These are phyloP conservation scores for Drosophila setosimentum DNA, from an alignment of 2,888 invertebrate genomes.

Conservation along the genomic window DNA sequence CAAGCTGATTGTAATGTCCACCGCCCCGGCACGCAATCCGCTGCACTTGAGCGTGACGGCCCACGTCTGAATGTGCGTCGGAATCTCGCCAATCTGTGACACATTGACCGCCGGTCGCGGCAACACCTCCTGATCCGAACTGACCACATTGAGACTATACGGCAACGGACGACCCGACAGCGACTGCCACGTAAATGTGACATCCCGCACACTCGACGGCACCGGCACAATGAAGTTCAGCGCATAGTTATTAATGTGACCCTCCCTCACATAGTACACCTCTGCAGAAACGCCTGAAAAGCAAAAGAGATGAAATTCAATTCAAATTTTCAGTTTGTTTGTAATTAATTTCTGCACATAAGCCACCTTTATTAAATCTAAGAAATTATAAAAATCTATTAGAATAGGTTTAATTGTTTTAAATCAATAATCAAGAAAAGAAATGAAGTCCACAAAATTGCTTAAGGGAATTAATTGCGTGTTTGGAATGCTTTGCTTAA, in stretches of 20 bases:
- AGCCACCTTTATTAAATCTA: neutral
- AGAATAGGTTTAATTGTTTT: neutral
- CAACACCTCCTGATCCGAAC: constrained; percentile 91
- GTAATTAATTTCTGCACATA: neutral
- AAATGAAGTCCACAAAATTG: too few relatives aligned
- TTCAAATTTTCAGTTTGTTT: neutral
- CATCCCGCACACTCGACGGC: constrained; percentile 92
- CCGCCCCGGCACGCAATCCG: constrained; percentile 92
- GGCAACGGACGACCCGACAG: constrained; percentile 92
- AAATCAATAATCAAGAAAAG: neutral
- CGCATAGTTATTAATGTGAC: constrained; percentile 95
- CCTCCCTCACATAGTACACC: constrained; percentile 95
- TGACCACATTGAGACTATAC: constrained; percentile 92
- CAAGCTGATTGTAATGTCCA: constrained; percentile 92
- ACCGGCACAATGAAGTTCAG: constrained; percentile 95
- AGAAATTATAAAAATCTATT: neutral
- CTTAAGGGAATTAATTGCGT: neutral
- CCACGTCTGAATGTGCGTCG: constrained; percentile 92
- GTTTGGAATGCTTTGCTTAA: neutral
- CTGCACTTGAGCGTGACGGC: constrained; percentile 93
- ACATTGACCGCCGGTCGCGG: constrained; percentile 93
- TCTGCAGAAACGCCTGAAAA: constrained; percentile 92
- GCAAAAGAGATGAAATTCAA: neutral
- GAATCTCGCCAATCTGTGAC: constrained; percentile 92
- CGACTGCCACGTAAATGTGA: constrained; percentile 97